phyloP scores from a whole-genome alignment of 2,888 invertebrate species.

The Polymixis lichenea region DNA sequence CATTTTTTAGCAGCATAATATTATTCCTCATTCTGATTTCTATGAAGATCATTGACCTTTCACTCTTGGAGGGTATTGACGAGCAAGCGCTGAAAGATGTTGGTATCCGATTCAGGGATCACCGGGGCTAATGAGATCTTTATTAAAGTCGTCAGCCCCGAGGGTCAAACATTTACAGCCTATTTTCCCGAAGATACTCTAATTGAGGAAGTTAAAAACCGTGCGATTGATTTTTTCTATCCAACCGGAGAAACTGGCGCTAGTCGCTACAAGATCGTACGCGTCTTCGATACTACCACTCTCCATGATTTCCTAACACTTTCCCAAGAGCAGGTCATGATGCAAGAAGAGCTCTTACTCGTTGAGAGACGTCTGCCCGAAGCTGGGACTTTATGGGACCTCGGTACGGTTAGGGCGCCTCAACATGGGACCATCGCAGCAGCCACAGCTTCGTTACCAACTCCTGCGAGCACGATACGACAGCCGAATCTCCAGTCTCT shows the following conservation, averaged over 20 bases:
- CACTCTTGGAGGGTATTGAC: neutral
- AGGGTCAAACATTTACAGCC: conserved; percentile 81
- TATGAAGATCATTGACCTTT: conserved; percentile 48
- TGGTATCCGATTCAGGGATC: conserved; percentile 81
- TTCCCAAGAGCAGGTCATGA: conserved; percentile 81
- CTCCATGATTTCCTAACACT: conserved; percentile 85
- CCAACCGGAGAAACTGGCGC: conserved; percentile 83
- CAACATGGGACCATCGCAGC: conserved; percentile 83
- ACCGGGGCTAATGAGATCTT: conserved; percentile 75
- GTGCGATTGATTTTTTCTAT: conserved; percentile 84
- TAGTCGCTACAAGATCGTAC: conserved; percentile 82
- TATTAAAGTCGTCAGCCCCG: conserved; percentile 84
- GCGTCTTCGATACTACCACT: conserved; percentile 82
- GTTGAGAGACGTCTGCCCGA: conserved; percentile 83
- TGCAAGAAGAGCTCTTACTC: conserved; percentile 83
- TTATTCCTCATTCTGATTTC: conserved; percentile 73
- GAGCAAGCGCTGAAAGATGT: conserved; percentile 70
- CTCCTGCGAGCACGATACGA: conserved; percentile 75
- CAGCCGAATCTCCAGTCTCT: conserved; percentile 86
- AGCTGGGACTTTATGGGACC: conserved; percentile 84
- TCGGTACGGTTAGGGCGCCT: conserved; percentile 85
- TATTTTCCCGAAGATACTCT: conserved; percentile 83
- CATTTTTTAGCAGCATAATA: conserved; percentile 77
- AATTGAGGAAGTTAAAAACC: conserved; percentile 84
- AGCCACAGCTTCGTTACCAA: conserved; percentile 83